These are phyloP conservation scores for Zaprionus gabonicus DNA, from an alignment of 1,140 invertebrate genomes.

Conservation along the genomic window DNA sequence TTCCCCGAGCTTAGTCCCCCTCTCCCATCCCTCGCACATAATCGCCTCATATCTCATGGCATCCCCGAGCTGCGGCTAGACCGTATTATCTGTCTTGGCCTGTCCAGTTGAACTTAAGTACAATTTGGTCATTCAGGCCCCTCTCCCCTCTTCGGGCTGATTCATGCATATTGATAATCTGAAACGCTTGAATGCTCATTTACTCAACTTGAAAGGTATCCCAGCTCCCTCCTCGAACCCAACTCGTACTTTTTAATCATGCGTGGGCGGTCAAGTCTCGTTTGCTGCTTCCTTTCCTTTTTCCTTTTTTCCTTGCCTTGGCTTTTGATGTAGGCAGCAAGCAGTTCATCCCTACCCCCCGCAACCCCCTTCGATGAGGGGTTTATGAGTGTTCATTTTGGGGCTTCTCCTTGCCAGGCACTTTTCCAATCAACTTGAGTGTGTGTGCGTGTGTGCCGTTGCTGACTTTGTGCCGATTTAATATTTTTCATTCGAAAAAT, in stretches of 20 bases:
- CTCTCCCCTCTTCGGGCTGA: neutral
- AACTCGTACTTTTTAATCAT: constrained; percentile 51
- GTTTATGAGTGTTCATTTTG: constrained; percentile 44
- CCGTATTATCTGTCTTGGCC: constrained; percentile 33
- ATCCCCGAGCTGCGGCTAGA: constrained; percentile 9
- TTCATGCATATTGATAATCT: constrained; percentile 60
- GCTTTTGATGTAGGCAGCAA: constrained; percentile 42
- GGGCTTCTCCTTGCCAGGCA: constrained; percentile 26
- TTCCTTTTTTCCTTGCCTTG: neutral
- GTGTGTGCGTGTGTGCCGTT: constrained; percentile 14
- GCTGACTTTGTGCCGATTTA: constrained; percentile 65
- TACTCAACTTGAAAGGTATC: constrained; percentile 56
- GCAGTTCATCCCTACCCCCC: constrained; percentile 19
- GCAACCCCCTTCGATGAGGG: constrained; percentile 11
- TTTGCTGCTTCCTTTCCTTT: constrained; percentile 21
- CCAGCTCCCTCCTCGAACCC: constrained; percentile 4
- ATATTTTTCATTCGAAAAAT: constrained; percentile 78
- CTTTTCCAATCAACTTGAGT: constrained; percentile 58
- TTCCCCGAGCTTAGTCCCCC: neutral
- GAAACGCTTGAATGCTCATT: constrained; percentile 57
- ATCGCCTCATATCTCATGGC: constrained; percentile 28
- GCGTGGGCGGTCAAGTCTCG: constrained; percentile 34
- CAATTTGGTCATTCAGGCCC: constrained; percentile 43
- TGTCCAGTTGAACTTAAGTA: constrained; percentile 47
- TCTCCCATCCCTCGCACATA: neutral